These are phyloP conservation scores for Alauda arvensis DNA, from an alignment of 2,797 vertebrate genomes.

Conservation along the genomic window DNA sequence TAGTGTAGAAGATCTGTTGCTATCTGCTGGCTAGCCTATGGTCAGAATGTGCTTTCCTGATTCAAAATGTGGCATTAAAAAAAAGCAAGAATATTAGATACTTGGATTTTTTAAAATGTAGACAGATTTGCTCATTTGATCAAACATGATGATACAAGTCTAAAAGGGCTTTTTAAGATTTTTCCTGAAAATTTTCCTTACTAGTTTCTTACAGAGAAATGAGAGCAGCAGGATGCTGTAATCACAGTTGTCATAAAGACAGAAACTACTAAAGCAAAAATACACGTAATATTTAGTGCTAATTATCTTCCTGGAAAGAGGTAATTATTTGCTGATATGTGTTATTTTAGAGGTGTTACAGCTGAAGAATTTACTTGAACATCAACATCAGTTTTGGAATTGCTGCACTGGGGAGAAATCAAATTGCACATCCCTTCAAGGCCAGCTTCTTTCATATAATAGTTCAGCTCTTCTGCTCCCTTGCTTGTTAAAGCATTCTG, in stretches of 20 bases:
- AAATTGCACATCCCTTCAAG: slow-evolving; percentile 24
- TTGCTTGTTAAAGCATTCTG: slow-evolving; percentile 43
- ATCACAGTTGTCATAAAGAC: slow-evolving; percentile 3
- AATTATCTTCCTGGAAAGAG: slow-evolving; percentile 24
- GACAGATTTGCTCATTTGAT: not conserved
- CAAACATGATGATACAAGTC: not conserved
- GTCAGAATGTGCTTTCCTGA: not conserved
- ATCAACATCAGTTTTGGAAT: not conserved
- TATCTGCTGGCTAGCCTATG: not conserved
- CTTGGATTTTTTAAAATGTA: not conserved
- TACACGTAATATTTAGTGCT: slow-evolving; percentile 19
- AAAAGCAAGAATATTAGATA: not conserved
- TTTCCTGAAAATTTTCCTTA: not conserved
- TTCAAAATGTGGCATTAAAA: not conserved
- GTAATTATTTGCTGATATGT: slow-evolving; percentile 5
- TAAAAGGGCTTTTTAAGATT: not conserved
- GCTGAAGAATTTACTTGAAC: slow-evolving; percentile 43
- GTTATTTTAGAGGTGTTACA: slow-evolving; percentile 1
- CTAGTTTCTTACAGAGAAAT: not conserved
- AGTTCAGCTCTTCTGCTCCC: slow-evolving; percentile 28
- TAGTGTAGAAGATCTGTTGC: not conserved
- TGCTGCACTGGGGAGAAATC: not conserved
- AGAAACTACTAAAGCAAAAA: not conserved
- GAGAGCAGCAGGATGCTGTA: not conserved
- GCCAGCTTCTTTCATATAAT: not conserved